Conservation (phyloP, 2,888 invertebrate genomes). For the Microplitis deprimator region DNA sequence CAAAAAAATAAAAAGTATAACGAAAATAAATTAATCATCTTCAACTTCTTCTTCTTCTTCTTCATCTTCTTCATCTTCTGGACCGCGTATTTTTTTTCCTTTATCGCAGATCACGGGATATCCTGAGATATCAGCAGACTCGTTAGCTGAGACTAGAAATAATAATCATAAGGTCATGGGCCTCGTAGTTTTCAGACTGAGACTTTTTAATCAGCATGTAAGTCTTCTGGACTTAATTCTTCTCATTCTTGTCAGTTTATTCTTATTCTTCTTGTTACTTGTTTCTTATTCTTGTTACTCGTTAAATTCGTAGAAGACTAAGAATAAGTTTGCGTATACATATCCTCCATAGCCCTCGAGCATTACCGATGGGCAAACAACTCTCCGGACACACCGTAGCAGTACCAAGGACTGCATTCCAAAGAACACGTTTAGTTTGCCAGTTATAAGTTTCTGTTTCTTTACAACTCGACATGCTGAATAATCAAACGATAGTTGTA, state of each 20-base stretch:
- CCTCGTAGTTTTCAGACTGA: conserved; percentile 1
- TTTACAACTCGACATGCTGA: conserved; percentile 2
- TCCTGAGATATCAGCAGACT: conserved; percentile 1
- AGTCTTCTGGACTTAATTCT: background rate
- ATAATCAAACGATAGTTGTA: background rate
- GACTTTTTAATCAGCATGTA: background rate
- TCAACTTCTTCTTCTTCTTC: background rate
- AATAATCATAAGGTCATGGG: conserved; percentile 12
- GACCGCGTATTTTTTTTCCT: background rate
- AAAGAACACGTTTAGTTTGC: conserved; percentile 65
- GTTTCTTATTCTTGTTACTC: background rate
- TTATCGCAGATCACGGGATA: background rate
- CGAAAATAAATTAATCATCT: background rate
- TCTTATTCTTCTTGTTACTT: background rate
- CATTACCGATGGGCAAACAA: conserved; percentile 38
- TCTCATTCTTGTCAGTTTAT: background rate
- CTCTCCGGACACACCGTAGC: conserved; percentile 40
- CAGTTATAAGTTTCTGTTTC: conserved; percentile 56
- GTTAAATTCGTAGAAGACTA: conserved; percentile 17
- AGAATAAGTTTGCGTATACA: conserved; percentile 21
- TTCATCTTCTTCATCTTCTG: background rate
- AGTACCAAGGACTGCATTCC: conserved; percentile 60
- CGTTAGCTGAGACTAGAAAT: background rate
- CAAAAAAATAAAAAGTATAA: background rate
- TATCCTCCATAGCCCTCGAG: conserved; percentile 9